Evolutionary conservation across 1,140 invertebrate genomes (phyloP), one percentile per base, ranked within the genome.

Genomic region (Myzus persicae): DNA sequence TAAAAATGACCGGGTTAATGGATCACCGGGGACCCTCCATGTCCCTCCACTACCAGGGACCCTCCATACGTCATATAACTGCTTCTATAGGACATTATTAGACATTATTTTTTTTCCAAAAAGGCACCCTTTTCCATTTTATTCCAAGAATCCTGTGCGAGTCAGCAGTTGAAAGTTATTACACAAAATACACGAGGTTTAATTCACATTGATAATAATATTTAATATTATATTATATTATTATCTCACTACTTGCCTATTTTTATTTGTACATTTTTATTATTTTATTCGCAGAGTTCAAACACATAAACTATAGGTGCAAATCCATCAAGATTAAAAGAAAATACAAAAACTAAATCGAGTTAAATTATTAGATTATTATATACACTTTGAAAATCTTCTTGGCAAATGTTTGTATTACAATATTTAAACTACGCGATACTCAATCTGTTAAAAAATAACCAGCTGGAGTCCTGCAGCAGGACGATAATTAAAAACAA

Each of bases 1-100:
- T 87, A 87, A 87, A 85, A 44, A 87, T 84, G 84, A 44, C 40
- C 84, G 20, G 42, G 42, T 31, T 87, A 87, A 87, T 87, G 84
- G 84, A 31, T 87, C 84, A n/a, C 42, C 22, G 84, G 84, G 84
- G 40, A 87, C 84, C 84, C 31, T 84, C 82, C 3, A 40, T 36
- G 7, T 40, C 81, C 9, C 22, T 82, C 81, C 36, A 36, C 8
- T 14, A n/a, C 42, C 22, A 31, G 84, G 31, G 11, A 46, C 84
- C 84, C 42, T 84, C 82, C 9, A 82, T 82, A n/a, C 59, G 59
- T 76, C 59, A 76, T 76, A 76, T n/a, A 82, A 40, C 81, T 22
- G 8, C 81, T 38, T 40, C 36, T 82, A 82, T 82, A 22, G 6
- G 2, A 81, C 38, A 82, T 82, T 84, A 84, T 42, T 40, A 81